Conservation (phyloP, 2,113 vertebrate genomes). For the Rhea americana region DNA sequence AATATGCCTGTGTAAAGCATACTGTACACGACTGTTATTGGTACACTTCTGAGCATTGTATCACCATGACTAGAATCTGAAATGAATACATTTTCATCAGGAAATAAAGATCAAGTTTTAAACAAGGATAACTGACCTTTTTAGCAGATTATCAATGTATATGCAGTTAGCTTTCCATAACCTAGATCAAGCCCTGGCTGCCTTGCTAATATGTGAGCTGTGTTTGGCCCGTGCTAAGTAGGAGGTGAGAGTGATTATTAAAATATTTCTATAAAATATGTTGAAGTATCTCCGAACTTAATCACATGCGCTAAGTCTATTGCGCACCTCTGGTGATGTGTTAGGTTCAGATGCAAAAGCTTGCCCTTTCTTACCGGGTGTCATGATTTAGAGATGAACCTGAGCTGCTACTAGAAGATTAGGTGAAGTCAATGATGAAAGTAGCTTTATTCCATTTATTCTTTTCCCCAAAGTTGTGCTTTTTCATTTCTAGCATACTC, state of each 20-base stretch:
- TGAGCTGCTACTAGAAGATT: background rate
- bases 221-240: background rate
- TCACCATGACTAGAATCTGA: no score
- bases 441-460: background rate
- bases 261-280: background rate
- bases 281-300: background rate
- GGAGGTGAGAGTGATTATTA: background rate
- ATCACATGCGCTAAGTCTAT: background rate
- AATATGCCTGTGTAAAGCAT: background rate
- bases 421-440: no score
- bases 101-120: background rate
- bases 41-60: background rate
- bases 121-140: background rate
- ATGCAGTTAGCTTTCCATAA: background rate
- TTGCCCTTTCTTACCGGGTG: background rate
- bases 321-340: accelerated
- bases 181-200: background rate
- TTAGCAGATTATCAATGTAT: background rate
- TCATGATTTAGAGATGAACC: background rate
- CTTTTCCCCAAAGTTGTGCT: accelerated
- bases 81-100: background rate
- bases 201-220: background rate
- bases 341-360: background rate
- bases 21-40: accelerated
- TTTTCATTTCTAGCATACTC: accelerated